phyloP scores from a whole-genome alignment of 2,888 invertebrate genomes.

The Eutolmus rufibarbis region DNA sequence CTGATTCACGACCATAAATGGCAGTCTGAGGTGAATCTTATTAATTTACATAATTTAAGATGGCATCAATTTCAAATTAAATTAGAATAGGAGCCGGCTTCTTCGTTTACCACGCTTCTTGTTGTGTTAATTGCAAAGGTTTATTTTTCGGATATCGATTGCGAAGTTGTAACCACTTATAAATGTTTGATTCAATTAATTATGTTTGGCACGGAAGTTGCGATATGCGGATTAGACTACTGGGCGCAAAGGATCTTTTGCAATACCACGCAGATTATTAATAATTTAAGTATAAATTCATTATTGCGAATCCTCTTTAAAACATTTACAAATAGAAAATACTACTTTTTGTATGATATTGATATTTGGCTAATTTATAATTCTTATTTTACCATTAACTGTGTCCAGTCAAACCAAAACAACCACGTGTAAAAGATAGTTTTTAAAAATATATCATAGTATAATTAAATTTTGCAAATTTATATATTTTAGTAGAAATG shows the following conservation, averaged over 20 bases:
- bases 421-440: too few species aligned
- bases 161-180: background rate
- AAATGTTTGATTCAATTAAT: background rate
- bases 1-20: background rate
- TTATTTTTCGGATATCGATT: background rate
- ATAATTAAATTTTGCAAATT: too few species aligned
- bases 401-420: too few species aligned
- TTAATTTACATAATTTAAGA: background rate
- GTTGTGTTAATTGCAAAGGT: background rate
- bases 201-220: background rate
- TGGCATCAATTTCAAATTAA: background rate
- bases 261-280: background rate
- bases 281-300: background rate
- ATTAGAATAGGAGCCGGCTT: background rate
- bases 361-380: too few species aligned
- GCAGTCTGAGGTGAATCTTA: background rate
- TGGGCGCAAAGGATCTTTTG: background rate
- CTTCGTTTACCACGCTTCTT: background rate
- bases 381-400: too few species aligned
- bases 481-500: too few species aligned
- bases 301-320: background rate
- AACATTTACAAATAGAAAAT: background rate
- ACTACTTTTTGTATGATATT: background rate
- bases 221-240: background rate
- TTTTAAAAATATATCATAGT: too few species aligned